Percentiles rank a stretch among this genome's conserved stretches.
Conservation (phyloP, 2,113 vertebrate species). For the Cyphomyrus plagiostoma region DNA sequence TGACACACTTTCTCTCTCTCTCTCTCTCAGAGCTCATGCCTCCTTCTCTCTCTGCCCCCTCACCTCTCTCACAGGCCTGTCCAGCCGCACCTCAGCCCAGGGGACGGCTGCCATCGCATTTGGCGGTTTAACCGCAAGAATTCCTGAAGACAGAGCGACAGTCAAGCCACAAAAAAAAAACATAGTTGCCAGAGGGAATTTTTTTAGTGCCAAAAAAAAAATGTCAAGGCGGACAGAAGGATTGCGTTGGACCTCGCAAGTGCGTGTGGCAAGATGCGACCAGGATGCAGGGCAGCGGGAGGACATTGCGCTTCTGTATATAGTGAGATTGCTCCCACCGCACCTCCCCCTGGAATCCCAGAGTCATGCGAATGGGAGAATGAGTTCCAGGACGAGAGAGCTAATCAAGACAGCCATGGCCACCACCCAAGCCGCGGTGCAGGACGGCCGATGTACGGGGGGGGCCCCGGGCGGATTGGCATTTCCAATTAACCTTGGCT, state of each 20-base stretch:
- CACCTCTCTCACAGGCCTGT: neutral
- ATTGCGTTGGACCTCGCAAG: neutral
- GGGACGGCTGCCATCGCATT: neutral
- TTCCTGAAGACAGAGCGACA: neutral
- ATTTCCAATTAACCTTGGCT: conserved; percentile 52
- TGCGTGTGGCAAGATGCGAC: neutral
- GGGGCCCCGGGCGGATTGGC: conserved; percentile 25
- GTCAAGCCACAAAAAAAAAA: neutral
- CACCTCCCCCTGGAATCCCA: neutral
- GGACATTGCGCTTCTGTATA: neutral
- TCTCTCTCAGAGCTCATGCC: neutral
- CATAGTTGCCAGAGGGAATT: neutral
- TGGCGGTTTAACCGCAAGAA: neutral
- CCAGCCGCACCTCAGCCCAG: neutral
- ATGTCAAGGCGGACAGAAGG: neutral
- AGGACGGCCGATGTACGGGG: conserved; percentile 4
- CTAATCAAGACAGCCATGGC: conserved; percentile 10
- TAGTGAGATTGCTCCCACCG: neutral
- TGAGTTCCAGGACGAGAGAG: conserved; percentile 13
- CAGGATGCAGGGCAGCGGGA: neutral
- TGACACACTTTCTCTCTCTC: neutral
- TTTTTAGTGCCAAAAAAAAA: neutral
- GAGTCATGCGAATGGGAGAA: neutral
- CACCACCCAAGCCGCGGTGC: neutral
- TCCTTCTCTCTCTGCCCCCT: neutral